Evolutionary conservation across 2,797 vertebrate species (phyloP), one percentile per base, ranked within the genome.

Genomic region (Pseudochirops corinnae): DNA sequence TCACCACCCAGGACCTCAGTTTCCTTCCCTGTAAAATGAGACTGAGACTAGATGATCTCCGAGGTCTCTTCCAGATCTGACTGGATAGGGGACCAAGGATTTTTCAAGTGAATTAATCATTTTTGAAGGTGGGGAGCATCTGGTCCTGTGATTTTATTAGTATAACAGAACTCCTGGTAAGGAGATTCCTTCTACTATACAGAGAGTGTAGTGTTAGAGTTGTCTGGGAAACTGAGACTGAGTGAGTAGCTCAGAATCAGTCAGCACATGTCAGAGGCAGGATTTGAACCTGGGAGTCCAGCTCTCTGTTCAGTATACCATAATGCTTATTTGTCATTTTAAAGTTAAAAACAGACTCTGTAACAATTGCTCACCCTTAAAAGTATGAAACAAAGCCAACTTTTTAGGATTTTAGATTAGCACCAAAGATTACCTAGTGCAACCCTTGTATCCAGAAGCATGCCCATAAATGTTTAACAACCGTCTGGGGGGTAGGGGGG

Each of bases 21-120:
- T 82, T 46, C 74, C 29, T 82, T 46, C n/a, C 39, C 39, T 82
- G 21, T 46, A 82, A 82, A 82, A 82, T 82, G 39, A 46, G 9
- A 26, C 33, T 46, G 24, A 82, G 74, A 82, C 39, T 13, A 24
- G 7, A 26, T 26, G 21, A 3, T 7, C 74, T 13, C 18, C 26
- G 21, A 24, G 74, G 74, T 46, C 39, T 16, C 39, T 82, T 82
- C 5, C 74, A 46, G 21, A 46, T 82, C 39, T 26, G 29, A 92
- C n/a, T 33, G 29, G 82, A 92, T 82, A 90, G 3, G 10, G 56
- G 82, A 67, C 26, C 29, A 39, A 67, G 67, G 56, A 93, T 39
- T 62, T 94, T 93, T 95, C 21, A 92, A 62, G 92, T 74, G 21
- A 95, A 62, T 53, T 57, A 14, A 39, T 74, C 1, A 39, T 24